A percentile compares a stretch with the other conserved stretches of the same genome.
Evolutionary conservation across 2,797 vertebrate genomes (phyloP).

Genomic region (Anguilla marmorata): DNA sequence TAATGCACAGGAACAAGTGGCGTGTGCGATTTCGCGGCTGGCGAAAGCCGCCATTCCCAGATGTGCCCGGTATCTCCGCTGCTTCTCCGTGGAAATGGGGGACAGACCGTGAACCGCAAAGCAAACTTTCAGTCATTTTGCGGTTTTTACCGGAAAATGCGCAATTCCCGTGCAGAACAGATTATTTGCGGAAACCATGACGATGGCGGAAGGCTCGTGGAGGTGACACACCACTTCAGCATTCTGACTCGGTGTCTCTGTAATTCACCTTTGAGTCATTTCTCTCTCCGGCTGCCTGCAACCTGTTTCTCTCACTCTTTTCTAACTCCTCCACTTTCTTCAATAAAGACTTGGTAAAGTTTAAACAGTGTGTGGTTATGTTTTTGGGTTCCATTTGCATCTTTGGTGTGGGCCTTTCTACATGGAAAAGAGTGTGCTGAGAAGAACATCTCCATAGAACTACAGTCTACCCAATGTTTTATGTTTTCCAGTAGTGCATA

Average conservation of each 20-base stretch:
- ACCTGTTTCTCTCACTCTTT: neutral
- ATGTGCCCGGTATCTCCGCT: neutral
- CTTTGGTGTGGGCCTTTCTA: too few species aligned
- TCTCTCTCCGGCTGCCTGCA: neutral
- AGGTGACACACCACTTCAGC: neutral
- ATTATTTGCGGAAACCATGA: neutral
- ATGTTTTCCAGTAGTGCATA: too few species aligned
- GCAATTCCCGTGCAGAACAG: neutral
- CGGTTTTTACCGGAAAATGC: constrained; percentile 23
- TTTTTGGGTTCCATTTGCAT: too few species aligned
- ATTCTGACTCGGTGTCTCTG: neutral
- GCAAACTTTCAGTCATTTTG: neutral
- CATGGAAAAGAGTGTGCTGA: too few species aligned
- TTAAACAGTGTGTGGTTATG: too few species aligned
- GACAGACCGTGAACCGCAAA: neutral
- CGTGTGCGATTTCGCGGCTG: constrained; percentile 18
- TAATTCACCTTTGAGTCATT: neutral
- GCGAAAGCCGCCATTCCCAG: constrained; percentile 19
- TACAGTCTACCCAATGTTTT: too few species aligned
- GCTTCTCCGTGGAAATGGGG: neutral
- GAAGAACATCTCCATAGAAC: too few species aligned
- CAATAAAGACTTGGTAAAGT: too few species aligned
- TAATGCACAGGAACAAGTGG: constrained; percentile 7
- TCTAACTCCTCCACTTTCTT: neutral
- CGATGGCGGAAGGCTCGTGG: neutral